Evolutionary conservation across 2,888 invertebrate species (phyloP).

Genomic region (Tetheella fluctuosa): DNA sequence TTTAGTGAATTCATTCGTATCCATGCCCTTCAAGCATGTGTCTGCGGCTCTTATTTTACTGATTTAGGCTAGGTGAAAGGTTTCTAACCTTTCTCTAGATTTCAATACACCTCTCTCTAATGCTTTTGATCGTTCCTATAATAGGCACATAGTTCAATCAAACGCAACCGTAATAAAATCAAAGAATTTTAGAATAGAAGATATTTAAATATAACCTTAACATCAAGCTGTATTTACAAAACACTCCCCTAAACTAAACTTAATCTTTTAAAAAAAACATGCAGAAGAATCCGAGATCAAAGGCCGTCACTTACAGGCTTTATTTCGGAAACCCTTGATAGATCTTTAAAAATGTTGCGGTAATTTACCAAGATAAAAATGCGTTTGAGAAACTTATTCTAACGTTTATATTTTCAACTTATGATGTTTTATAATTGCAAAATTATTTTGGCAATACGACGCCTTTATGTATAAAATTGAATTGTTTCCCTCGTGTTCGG

Average conservation of each 20-base stretch:
- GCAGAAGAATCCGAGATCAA: conserved; percentile 48
- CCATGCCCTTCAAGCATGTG: too few species aligned
- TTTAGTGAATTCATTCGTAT: too few species aligned
- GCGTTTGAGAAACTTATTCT: not conserved
- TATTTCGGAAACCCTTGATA: conserved; percentile 48
- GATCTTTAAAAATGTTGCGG: conserved; percentile 36
- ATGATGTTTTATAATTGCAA: conserved; percentile 8
- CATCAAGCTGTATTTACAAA: conserved; percentile 11
- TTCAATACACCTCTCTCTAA: too few species aligned
- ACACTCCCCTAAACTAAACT: conserved; percentile 20
- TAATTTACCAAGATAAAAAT: conserved; percentile 17
- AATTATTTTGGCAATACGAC: conserved; percentile 18
- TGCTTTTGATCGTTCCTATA: too few species aligned
- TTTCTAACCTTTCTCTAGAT: too few species aligned
- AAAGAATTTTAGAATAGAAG: not conserved
- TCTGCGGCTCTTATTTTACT: too few species aligned
- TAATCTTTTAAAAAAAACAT: conserved; percentile 47
- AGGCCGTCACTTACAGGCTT: conserved; percentile 50
- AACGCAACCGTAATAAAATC: not conserved
- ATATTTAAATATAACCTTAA: not conserved
- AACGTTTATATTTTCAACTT: conserved; percentile 8
- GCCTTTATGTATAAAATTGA: conserved; percentile 65
- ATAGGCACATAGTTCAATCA: not conserved
- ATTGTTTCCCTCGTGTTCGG: conserved; percentile 44
- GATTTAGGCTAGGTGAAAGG: too few species aligned